Conservation (phyloP, 2,113 vertebrate genomes). For the Hippocampus abdominalis region DNA sequence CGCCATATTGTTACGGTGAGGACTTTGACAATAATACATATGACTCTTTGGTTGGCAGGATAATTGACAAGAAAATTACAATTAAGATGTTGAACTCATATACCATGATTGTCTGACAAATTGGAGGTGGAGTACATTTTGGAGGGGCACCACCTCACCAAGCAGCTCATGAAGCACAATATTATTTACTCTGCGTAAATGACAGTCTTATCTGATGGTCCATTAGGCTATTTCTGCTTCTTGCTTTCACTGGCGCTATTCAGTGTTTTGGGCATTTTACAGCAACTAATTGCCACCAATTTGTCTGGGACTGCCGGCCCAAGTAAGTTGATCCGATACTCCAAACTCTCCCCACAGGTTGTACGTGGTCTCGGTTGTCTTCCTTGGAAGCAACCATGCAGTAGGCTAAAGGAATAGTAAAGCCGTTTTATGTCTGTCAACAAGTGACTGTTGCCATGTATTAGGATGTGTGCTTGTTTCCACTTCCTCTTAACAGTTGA, state of each 20-base stretch:
- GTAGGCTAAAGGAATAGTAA: conserved; percentile 30
- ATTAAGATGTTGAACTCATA: not conserved
- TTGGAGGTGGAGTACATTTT: not conserved
- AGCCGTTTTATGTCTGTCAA: conserved; percentile 35
- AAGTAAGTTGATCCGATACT: conserved; percentile 12
- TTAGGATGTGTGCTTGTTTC: conserved; percentile 42
- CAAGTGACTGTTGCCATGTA: conserved; percentile 25
- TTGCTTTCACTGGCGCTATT: conserved; percentile 40
- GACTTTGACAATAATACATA: not conserved
- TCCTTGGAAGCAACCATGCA: conserved; percentile 11
- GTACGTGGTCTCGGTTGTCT: conserved; percentile 25
- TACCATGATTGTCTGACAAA: conserved; percentile 5
- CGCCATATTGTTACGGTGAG: not conserved
- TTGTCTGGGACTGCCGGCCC: conserved; percentile 27
- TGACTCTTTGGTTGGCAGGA: not conserved
- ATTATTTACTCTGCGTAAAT: conserved; percentile 27
- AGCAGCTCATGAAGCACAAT: conserved; percentile 25
- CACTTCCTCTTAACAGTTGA: conserved; percentile 52
- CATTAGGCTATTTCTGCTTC: conserved; percentile 39
- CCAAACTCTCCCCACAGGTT: conserved; percentile 14
- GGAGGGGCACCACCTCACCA: not conserved
- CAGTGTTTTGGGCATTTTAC: conserved; percentile 19
- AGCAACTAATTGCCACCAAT: conserved; percentile 51
- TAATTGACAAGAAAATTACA: not conserved
- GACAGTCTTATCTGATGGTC: conserved; percentile 54